Evolutionary conservation across 2,888 invertebrate species (phyloP).

Genomic region (Rotaria macrura): DNA sequence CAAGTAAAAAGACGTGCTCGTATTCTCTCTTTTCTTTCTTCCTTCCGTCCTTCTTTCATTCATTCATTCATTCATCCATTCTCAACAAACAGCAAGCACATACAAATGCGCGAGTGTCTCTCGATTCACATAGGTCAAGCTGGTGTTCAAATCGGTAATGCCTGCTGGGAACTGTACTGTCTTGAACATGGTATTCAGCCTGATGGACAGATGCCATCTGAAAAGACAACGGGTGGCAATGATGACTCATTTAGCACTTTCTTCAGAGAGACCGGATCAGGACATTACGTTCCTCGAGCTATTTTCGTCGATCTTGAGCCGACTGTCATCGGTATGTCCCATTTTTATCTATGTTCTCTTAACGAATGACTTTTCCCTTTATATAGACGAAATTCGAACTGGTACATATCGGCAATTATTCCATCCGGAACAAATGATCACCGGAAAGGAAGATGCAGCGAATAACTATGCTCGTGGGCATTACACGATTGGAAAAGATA

Average conservation of each 20-base stretch:
- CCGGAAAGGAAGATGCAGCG: constrained; percentile 70
- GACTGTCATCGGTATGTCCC: constrained; percentile 69
- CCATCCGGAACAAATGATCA: constrained; percentile 48
- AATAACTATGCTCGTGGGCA: constrained; percentile 72
- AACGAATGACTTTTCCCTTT: constrained; percentile 23
- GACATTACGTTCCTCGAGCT: constrained; percentile 60
- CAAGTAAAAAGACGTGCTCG: no score
- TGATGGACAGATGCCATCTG: constrained; percentile 33
- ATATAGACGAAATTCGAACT: constrained; percentile 51
- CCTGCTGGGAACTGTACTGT: constrained; percentile 56
- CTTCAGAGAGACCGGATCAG: constrained; percentile 73
- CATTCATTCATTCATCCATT: no score
- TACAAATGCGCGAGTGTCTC: neutral
- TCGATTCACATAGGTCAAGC: constrained; percentile 38
- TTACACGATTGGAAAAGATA: constrained; percentile 66
- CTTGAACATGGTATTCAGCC: no score
- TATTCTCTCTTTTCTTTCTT: no score
- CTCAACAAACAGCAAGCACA: no score
- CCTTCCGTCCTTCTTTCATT: no score
- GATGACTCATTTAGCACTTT: constrained; percentile 78
- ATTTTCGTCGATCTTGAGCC: constrained; percentile 91
- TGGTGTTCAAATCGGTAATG: constrained; percentile 53
- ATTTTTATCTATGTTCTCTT: constrained; percentile 25
- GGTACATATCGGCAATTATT: constrained; percentile 45
- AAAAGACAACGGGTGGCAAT: constrained; percentile 43